Base-by-base conservation (phyloP, 2,113 vertebrate genomes). In the Hemiscyllium ocellatum region DNA sequence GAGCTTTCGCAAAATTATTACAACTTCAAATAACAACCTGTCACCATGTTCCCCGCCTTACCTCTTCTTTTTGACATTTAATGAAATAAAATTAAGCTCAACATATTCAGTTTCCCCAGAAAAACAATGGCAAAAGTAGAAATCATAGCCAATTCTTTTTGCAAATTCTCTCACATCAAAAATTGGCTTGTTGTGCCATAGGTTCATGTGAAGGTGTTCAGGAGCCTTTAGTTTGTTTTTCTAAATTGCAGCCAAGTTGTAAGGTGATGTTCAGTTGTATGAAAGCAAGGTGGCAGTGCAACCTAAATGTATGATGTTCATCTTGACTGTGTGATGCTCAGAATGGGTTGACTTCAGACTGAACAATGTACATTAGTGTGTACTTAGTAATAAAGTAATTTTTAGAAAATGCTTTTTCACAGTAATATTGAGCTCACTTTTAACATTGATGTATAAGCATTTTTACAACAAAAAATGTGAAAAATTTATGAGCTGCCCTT, bases 211-310 rank as follows among this genome's bases (percentile, higher is more conserved):
- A 90, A 90, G 52, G 4, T 56, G 7, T 37, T 66, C 19, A 37
- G 0, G 68, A 50, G 22, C 12, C 42, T 72, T 72, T 24, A 6
- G 37, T 72, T 50, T 47, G 66, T 20, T 47, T 61, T 94, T 42
- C 42, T 10, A 70, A 94, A 70, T 69, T 95, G 68, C 37, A 15
- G 4, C 7, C 4, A 69, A 47, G 37, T 24, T 76, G 68, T 52
- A 72, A 72, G 26, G 50, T 95, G 94, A 52, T 95, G 50, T 95
- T 95, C 68, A 50, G 42, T 72, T 10, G 68, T 95, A 52, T 95
- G 94, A 95, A 95, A 95, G 94, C 68, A 95, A 95, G 94, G 72
- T 95, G 94, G 94, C 94, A 95, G 94, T 95, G 94, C 13, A 95
- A 95, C 50, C 94, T 95, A 52, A 72, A 95, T 95, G 0, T 95